These are phyloP conservation scores for Okapia johnstoni DNA, from an alignment of 2,113 vertebrate species.

Conservation along the genomic window DNA sequence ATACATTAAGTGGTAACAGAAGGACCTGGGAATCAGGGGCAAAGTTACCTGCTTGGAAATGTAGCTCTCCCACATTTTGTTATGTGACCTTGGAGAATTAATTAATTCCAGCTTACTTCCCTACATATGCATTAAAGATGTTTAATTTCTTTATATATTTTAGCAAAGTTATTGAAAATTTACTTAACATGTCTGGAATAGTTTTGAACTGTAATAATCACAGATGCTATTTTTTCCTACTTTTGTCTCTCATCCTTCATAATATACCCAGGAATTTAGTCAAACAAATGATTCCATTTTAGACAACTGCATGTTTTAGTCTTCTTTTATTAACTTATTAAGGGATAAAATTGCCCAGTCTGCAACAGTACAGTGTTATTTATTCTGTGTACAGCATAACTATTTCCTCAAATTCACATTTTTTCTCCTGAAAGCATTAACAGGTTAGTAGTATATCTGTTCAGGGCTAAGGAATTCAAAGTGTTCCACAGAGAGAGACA, in stretches of 20 bases:
- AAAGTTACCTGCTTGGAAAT: not conserved
- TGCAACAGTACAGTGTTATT: not conserved
- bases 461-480: not conserved
- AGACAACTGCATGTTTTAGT: not conserved
- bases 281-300: not conserved
- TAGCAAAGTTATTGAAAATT: not conserved
- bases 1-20: not conserved
- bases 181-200: not conserved
- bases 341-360: not conserved
- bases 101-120: not conserved
- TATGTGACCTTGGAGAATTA: not conserved
- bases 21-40: not conserved
- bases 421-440: not conserved
- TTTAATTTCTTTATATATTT: not conserved
- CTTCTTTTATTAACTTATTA: not conserved
- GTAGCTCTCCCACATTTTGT: not conserved
- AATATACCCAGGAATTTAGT: not conserved
- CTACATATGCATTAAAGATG: not conserved
- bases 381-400: not conserved
- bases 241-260: not conserved
- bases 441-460: not conserved
- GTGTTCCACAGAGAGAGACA: not conserved
- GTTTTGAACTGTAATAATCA: not conserved
- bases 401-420: not conserved
- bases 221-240: not conserved